Percentiles rank a stretch among this genome's conserved stretches.
These are phyloP conservation scores for Chaenocephalus aceratus DNA, from an alignment of 2,113 vertebrate species.

Conservation along the genomic window DNA sequence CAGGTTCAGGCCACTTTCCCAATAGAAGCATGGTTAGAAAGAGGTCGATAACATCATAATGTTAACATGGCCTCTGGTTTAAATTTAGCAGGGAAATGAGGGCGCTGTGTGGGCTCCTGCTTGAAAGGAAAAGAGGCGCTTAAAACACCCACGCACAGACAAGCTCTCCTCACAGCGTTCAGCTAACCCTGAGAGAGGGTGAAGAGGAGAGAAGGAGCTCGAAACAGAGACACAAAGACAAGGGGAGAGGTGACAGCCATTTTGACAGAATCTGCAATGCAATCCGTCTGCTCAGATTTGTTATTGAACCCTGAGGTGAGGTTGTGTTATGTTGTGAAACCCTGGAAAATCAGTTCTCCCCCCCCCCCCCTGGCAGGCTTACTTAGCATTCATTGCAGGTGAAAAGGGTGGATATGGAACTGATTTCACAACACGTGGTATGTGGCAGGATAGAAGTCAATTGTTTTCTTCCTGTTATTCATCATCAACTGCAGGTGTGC, in stretches of 20 bases:
- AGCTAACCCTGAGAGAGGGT: conserved; percentile 60
- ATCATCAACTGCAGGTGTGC: conserved; percentile 66
- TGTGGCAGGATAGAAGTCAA: conserved; percentile 42
- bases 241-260: conserved; percentile 49
- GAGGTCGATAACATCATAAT: conserved; percentile 67
- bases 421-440: conserved; percentile 60
- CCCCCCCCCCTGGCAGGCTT: conserved; percentile 31
- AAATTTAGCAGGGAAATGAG: conserved; percentile 84
- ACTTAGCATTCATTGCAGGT: conserved; percentile 53
- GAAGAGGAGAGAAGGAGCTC: conserved; percentile 39
- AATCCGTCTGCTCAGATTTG: conserved; percentile 43
- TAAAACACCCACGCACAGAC: conserved; percentile 69
- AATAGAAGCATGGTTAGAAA: conserved; percentile 52
- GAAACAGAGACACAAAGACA: conserved; percentile 45
- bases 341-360: conserved; percentile 35
- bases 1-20: conserved; percentile 61
- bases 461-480: conserved; percentile 40
- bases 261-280: conserved; percentile 59
- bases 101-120: conserved; percentile 77
- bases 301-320: conserved; percentile 50
- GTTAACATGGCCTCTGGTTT: conserved; percentile 73
- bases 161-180: conserved; percentile 58
- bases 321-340: conserved; percentile 3
- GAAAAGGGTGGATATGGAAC: conserved; percentile 47
- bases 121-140: conserved; percentile 78